phyloP scores from a whole-genome alignment of 2,797 vertebrate species.

The Orestias chungarensis region DNA sequence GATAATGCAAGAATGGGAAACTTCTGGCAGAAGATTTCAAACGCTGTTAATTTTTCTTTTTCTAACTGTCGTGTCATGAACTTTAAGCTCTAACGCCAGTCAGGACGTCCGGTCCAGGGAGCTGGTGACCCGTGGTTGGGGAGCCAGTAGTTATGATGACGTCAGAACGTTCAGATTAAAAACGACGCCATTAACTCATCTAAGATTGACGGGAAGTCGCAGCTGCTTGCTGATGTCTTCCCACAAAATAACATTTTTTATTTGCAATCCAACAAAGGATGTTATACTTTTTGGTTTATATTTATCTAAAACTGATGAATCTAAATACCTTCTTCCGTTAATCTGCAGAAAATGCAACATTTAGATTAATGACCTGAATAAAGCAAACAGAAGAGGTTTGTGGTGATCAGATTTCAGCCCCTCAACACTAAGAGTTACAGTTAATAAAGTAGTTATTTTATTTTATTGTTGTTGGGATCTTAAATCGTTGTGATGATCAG shows the following conservation, averaged over 20 bases:
- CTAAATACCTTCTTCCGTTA: background rate
- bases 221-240: background rate
- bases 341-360: background rate
- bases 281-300: background rate
- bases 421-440: conserved; percentile 1
- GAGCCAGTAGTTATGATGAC: too few relatives aligned
- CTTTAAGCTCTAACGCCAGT: too few relatives aligned
- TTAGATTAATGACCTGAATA: background rate
- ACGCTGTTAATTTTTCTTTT: too few relatives aligned
- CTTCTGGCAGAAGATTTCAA: too few relatives aligned
- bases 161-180: too few relatives aligned
- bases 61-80: too few relatives aligned
- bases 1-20: too few relatives aligned
- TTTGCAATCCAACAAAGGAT: background rate
- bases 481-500: conserved; percentile 50
- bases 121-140: too few relatives aligned
- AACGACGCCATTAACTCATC: too few relatives aligned
- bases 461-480: too few relatives aligned
- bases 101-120: too few relatives aligned
- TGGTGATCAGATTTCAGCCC: background rate
- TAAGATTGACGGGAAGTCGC: too few relatives aligned
- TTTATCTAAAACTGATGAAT: background rate
- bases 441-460: conserved; percentile 3
- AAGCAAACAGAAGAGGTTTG: background rate
- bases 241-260: background rate